Conservation (phyloP, 2,113 vertebrate genomes). For the Sterna hirundo region DNA sequence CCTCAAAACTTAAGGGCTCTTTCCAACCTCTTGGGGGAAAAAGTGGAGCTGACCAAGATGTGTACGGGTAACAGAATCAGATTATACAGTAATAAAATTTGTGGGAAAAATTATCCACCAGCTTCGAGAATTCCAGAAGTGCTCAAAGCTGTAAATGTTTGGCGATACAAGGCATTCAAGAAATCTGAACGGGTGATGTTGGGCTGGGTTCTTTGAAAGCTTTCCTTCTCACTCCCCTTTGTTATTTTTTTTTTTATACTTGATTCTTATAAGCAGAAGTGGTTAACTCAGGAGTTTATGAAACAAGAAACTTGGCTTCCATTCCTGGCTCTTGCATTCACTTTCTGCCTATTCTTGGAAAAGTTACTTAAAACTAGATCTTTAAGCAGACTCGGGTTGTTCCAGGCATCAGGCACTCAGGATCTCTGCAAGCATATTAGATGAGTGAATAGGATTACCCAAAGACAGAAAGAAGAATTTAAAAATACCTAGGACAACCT, state of each 20-base stretch:
- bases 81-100: conserved; percentile 49
- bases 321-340: not conserved
- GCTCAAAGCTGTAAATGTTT: not conserved
- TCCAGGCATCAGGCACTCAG: not conserved
- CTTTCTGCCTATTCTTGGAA: conserved; percentile 2
- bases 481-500: not conserved
- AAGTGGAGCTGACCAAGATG: not conserved
- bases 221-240: not conserved
- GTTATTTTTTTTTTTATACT: not conserved
- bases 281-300: conserved; percentile 35
- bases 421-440: not conserved
- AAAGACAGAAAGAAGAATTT: not conserved
- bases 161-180: not conserved
- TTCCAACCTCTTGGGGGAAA: not conserved
- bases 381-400: not conserved
- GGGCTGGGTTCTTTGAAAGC: not conserved
- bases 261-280: not conserved
- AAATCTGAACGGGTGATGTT: not conserved
- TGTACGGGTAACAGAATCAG: not conserved
- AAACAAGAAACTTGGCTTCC: conserved; percentile 42
- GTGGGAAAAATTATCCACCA: conserved; percentile 7
- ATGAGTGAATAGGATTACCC: not conserved
- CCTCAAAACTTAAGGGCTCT: not conserved
- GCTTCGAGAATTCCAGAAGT: conserved; percentile 23
- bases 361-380: not conserved